These are phyloP conservation scores for Danaus melanippus DNA, from an alignment of 1,140 invertebrate genomes.

Conservation along the genomic window DNA sequence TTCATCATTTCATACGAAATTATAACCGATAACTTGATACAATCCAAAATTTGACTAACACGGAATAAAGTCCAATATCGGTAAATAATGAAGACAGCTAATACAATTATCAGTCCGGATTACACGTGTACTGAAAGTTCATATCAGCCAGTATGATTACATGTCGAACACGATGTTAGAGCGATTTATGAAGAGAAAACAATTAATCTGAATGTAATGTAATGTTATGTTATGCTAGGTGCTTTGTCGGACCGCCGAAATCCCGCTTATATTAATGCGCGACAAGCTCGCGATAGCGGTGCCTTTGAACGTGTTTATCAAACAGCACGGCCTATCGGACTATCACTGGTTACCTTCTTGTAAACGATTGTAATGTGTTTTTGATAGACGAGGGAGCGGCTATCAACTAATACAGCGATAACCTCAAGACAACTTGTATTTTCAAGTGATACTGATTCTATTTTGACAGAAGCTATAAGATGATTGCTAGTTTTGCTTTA, in stretches of 20 bases:
- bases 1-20: too few species aligned
- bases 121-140: constrained; percentile 37
- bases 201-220: constrained; percentile 58
- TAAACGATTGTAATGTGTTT: constrained; percentile 61
- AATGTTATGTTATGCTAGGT: constrained; percentile 31
- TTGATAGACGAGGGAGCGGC: constrained; percentile 63
- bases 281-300: constrained; percentile 51
- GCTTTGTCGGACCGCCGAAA: constrained; percentile 75
- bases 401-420: constrained; percentile 42
- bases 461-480: constrained; percentile 29
- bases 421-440: constrained; percentile 30
- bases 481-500: not conserved
- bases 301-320: constrained; percentile 58
- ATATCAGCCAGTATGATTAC: constrained; percentile 36
- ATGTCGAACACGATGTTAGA: constrained; percentile 43
- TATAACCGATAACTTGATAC: too few species aligned
- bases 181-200: constrained; percentile 52
- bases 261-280: constrained; percentile 94
- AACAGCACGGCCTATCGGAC: constrained; percentile 45
- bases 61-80: constrained; percentile 25
- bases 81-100: constrained; percentile 34
- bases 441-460: constrained; percentile 30
- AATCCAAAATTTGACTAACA: constrained; percentile 9
- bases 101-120: constrained; percentile 28
- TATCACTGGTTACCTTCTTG: constrained; percentile 45